Conservation (phyloP, 2,888 invertebrate species). For the Pollenia amentaria region DNA sequence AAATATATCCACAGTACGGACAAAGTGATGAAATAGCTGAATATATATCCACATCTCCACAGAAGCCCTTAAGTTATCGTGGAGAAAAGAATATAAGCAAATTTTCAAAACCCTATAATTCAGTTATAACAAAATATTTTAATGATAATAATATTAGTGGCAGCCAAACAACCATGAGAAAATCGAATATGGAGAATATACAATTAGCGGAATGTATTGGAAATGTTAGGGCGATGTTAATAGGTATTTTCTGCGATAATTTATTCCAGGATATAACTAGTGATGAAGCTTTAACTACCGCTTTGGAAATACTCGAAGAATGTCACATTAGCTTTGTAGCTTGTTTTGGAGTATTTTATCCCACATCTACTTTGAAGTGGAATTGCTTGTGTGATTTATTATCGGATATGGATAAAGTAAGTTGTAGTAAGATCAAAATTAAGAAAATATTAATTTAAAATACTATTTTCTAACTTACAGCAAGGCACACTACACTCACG, state of each 20-base stretch:
- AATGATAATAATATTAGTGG: conserved; percentile 54
- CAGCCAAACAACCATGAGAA: conserved; percentile 76
- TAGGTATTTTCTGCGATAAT: conserved; percentile 92
- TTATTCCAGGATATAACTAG: conserved; percentile 84
- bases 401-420: conserved; percentile 89
- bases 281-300: conserved; percentile 85
- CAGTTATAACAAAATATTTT: conserved; percentile 56
- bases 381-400: conserved; percentile 94
- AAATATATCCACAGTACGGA: conserved; percentile 93
- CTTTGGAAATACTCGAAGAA: conserved; percentile 92
- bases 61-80: conserved; percentile 43
- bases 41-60: conserved; percentile 62
- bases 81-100: conserved; percentile 37
- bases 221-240: conserved; percentile 92
- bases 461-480: conserved; percentile 38
- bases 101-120: conserved; percentile 44
- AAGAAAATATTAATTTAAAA: background rate
- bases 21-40: conserved; percentile 66
- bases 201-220: conserved; percentile 94
- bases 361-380: conserved; percentile 97
- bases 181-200: conserved; percentile 87
- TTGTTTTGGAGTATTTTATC: conserved; percentile 98
- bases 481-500: conserved; percentile 84
- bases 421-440: conserved; percentile 50
- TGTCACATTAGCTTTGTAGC: conserved; percentile 95